Evolutionary conservation across 2,888 invertebrate species (phyloP), one percentile per base, ranked within the genome.

Genomic region (Laspeyria flexula): DNA sequence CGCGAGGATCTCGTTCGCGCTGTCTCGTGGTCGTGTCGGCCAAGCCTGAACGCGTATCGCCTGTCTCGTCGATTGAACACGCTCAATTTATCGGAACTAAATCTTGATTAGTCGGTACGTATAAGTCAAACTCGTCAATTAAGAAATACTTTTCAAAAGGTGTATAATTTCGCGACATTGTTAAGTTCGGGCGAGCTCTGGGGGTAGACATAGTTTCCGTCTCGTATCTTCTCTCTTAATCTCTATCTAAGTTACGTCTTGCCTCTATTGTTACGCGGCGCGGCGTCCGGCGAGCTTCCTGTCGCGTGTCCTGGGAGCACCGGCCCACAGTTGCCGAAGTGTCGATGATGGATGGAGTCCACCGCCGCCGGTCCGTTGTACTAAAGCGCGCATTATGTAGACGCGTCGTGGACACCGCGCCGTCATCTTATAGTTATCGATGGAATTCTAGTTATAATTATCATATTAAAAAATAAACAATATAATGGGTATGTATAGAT

Each of bases 91-190:
- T 82, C 73, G 82, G 50, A 79, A 81, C 69, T 78, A 75, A 77
- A 75, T 81, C 81, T 83, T 77, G 83, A 77, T 81, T 88, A 88
- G 85, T 85, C 82, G 74, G 75, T 88, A 87, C 86, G 82, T 85
- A 80, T 90, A 88, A 88, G 89, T 82, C 75, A 81, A 69, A 80
- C 81, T 79, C 85, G 90, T 91, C 90, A 91, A 91, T 91, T 90
- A 91, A 85, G 57, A 43, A 43, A 56, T 62, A 44, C 58, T 66
- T 60, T 69, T 71, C 76, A 65, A 56, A 59, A 67, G 71, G 71
- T 60, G 68, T 71, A 75, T 71, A 57, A 65, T 49, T 46, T 51
- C 42, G 57, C 64, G 64, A 57, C 60, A 60, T 55, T 47, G 54
- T 56, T 64, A 44, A 49, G 58, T 61, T 74, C 55, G 71, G 71